A percentile compares a stretch with the other conserved stretches of the same genome.
phyloP scores from a whole-genome alignment of 1,140 invertebrate species.

The Procambarus clarkii region DNA sequence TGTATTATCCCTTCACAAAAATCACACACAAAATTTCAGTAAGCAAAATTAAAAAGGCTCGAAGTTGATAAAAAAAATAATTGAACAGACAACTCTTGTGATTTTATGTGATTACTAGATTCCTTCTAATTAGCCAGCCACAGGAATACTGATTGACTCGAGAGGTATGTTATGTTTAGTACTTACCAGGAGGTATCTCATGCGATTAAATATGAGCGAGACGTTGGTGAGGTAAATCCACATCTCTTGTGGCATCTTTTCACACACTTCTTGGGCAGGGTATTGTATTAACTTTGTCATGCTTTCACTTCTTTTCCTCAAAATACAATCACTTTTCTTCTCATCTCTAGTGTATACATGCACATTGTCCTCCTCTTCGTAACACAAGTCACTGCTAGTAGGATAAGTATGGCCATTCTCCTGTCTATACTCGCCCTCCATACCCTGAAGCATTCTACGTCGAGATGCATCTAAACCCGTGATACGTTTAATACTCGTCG shows the following conservation, averaged over 20 bases:
- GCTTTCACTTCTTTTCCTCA: background rate
- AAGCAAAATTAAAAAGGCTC: too few relatives aligned
- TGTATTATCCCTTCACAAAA: too few relatives aligned
- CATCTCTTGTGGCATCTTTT: slow-evolving; percentile 11
- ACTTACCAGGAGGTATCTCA: slow-evolving; percentile 58
- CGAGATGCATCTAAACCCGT: background rate
- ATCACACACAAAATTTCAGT: too few relatives aligned
- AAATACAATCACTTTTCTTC: background rate
- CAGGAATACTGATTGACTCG: too few relatives aligned
- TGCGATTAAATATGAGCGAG: slow-evolving; percentile 58
- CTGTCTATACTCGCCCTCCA: background rate
- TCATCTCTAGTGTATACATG: background rate
- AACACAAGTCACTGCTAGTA: background rate
- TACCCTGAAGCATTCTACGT: background rate
- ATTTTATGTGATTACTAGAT: too few relatives aligned
- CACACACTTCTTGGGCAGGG: background rate
- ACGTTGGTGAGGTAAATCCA: slow-evolving; percentile 48
- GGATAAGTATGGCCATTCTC: background rate
- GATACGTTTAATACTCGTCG: background rate
- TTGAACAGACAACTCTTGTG: too few relatives aligned
- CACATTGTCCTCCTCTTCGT: background rate
- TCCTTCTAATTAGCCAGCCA: too few relatives aligned
- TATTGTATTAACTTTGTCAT: slow-evolving; percentile 39
- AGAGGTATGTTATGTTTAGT: background rate
- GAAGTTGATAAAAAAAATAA: too few relatives aligned